phyloP scores from a whole-genome alignment of 1,140 invertebrate genomes.

The Coelopa frigida region DNA sequence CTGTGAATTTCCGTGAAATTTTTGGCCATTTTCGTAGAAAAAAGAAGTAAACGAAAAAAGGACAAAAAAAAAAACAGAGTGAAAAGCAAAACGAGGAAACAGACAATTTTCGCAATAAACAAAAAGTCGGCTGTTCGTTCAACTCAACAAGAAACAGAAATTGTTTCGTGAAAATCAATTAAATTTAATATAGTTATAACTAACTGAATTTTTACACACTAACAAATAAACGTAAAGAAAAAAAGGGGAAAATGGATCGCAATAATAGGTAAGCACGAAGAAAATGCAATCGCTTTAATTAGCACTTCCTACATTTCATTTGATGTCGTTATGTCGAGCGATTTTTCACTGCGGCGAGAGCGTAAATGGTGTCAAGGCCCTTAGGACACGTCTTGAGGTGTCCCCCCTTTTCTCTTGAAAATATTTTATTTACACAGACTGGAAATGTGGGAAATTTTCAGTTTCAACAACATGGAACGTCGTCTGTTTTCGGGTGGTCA shows the following conservation, averaged over 20 bases:
- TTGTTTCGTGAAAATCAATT: too few species aligned
- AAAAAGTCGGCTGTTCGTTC: slow-evolving; percentile 8
- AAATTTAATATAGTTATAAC: background rate
- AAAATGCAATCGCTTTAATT: too few species aligned
- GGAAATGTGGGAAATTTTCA: too few species aligned
- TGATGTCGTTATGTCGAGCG: background rate
- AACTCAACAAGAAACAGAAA: slow-evolving; percentile 6
- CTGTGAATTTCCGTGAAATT: too few species aligned
- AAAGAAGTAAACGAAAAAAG: background rate
- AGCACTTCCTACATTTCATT: background rate
- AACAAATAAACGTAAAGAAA: slow-evolving; percentile 2
- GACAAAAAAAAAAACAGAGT: background rate
- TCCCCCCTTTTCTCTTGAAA: slow-evolving; percentile 5
- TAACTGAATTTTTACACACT: slow-evolving; percentile 1
- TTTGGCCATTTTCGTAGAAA: background rate
- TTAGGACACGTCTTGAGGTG: too few species aligned
- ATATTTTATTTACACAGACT: too few species aligned
- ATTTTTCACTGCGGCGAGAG: background rate
- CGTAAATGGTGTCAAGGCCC: slow-evolving; percentile 13
- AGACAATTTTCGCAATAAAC: slow-evolving; percentile 7
- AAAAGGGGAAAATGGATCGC: slow-evolving; percentile 27
- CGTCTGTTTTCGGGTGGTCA: slow-evolving; percentile 1
- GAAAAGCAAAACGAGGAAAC: background rate
- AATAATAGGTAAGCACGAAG: slow-evolving; percentile 30
- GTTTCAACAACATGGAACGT: too few species aligned